phyloP scores from a whole-genome alignment of 2,797 vertebrate species.

The Ctenosaura bakeri region DNA sequence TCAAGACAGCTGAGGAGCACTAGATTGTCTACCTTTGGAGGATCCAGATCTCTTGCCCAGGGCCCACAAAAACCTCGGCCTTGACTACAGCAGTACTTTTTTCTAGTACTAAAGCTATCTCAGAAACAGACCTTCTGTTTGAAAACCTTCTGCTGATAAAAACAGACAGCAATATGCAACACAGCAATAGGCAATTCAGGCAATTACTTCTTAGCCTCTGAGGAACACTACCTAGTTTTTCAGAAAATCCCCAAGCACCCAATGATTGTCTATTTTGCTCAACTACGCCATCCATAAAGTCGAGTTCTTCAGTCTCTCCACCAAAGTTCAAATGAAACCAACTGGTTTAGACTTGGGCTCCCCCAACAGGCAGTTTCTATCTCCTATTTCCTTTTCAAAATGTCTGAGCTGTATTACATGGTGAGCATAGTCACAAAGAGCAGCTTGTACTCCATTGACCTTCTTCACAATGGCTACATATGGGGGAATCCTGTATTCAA shows the following conservation, averaged over 20 bases:
- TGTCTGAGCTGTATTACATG: not conserved
- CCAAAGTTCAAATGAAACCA: slow-evolving; percentile 1
- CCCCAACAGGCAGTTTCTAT: not conserved
- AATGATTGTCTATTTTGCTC: not conserved
- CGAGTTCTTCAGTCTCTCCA: not conserved
- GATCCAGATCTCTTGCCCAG: not conserved
- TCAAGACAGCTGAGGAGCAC: not conserved
- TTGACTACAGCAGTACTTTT: not conserved
- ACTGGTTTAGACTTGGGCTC: not conserved
- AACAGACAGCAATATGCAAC: not conserved
- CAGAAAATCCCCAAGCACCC: not conserved
- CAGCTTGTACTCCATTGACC: not conserved
- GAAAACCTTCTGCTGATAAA: not conserved
- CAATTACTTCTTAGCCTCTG: not conserved
- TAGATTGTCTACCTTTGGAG: not conserved
- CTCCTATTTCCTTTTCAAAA: slow-evolving; percentile 3
- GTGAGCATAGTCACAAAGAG: not conserved
- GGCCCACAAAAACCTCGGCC: not conserved
- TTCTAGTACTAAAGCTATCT: not conserved
- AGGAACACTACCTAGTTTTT: not conserved
- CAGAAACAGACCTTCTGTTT: not conserved
- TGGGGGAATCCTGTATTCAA: not conserved
- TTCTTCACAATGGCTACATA: not conserved
- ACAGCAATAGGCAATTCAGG: not conserved
- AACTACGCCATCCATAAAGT: not conserved